These are phyloP conservation scores for Campylomormyrus numenius DNA, from an alignment of 2,113 vertebrate species.

Conservation along the genomic window DNA sequence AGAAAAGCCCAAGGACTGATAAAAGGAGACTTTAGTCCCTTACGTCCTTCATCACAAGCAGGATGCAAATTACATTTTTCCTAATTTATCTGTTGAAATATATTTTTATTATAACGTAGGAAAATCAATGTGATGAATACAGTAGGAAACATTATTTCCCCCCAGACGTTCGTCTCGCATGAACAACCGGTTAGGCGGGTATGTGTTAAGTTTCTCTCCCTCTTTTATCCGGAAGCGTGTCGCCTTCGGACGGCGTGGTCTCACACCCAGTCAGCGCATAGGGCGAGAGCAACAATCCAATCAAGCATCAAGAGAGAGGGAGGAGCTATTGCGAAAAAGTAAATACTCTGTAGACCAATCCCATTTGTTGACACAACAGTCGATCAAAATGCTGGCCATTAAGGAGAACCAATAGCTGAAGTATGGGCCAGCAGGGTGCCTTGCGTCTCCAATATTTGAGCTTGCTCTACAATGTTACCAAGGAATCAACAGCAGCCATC, in stretches of 20 bases:
- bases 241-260: neutral
- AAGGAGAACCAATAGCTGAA: conserved; percentile 17
- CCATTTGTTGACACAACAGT: conserved; percentile 13
- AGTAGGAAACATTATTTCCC: neutral
- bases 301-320: neutral
- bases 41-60: neutral
- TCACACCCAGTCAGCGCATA: conserved; percentile 5
- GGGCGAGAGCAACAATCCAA: conserved; percentile 8
- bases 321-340: conserved; percentile 3
- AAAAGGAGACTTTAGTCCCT: neutral
- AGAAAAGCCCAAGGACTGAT: neutral
- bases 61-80: neutral
- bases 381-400: conserved; percentile 15
- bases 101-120: neutral
- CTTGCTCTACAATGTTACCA: neutral
- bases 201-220: neutral
- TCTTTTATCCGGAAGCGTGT: conserved; percentile 11
- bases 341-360: neutral
- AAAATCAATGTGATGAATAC: neutral
- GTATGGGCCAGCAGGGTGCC: neutral
- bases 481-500: neutral
- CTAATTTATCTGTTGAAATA: neutral
- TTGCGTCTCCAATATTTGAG: neutral
- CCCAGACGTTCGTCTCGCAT: neutral
- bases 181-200: neutral